Conservation (phyloP, 2,113 vertebrate species). For the Mus musculus region GRCm39 chr2:174144501-174145000, state of each 20-base stretch:
- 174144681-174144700: neutral
- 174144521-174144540: neutral
- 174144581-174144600: neutral
- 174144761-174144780: neutral
- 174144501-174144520: neutral
- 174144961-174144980: constrained; percentile 22
- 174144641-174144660: neutral
- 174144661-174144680: neutral
- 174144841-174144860: neutral
- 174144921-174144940: neutral
- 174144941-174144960: neutral
- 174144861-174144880: constrained; percentile 18
- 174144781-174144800: constrained; percentile 16
- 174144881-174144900: constrained; percentile 38
- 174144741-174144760: neutral
- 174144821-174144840: constrained; percentile 60
- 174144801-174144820: neutral
- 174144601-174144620: neutral
- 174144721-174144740: neutral
- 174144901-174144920: neutral
- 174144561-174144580: neutral
- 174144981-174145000: neutral
- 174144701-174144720: neutral
- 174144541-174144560: neutral
- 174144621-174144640: neutral